Base-by-base conservation (phyloP, 2,113 vertebrate genomes). In the Thinocorus orbignyianus region DNA sequence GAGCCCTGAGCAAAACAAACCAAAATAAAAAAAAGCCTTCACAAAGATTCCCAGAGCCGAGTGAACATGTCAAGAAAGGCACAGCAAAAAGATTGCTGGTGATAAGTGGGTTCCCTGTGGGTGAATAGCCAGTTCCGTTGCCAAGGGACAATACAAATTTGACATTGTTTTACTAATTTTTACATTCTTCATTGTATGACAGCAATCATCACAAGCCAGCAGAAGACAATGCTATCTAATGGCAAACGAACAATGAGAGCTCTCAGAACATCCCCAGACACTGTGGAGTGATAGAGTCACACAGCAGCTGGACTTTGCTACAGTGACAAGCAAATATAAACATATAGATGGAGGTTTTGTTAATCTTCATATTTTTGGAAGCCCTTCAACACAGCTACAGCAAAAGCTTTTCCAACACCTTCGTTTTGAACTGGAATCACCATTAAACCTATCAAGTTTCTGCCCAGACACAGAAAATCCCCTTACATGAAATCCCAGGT, bases 151-250 rank as follows among this genome's bases (percentile, higher is more conserved):
- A 88, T 51, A 79, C 18, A 86, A 82, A 66, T 88, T 52, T 87
- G 37, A 76, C 31, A 2, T 52, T 91, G 83, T 89, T 94, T 88
- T 54, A 71, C 61, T 89, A 28, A 92, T 93, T 94, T 91, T 84
- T 24, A 60, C 65, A 69, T 88, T 89, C 52, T 90, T 88, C 25
- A 1, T 65, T 85, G 91, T 62, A 76, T 49, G 41, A 48, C 91
- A 89, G 39, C 49, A 81, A 61, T 54, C 52, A 57, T 64, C 37
- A 44, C 9, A 74, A 74, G 35, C 49, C 70, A 79, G 52, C 44
- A 89, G 77, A 94, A 92, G 82, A 96, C 90, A 96, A 94, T 91
- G 54, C 37, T 69, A 73, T 87, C 77, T 94, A 72, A 92, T 85
- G 88, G 81, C 46, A 88, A 83, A 62, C 15, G 79, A 86, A 71